Evolutionary conservation across 2,888 invertebrate genomes (phyloP).

Genomic region (Apotomis capreana): DNA sequence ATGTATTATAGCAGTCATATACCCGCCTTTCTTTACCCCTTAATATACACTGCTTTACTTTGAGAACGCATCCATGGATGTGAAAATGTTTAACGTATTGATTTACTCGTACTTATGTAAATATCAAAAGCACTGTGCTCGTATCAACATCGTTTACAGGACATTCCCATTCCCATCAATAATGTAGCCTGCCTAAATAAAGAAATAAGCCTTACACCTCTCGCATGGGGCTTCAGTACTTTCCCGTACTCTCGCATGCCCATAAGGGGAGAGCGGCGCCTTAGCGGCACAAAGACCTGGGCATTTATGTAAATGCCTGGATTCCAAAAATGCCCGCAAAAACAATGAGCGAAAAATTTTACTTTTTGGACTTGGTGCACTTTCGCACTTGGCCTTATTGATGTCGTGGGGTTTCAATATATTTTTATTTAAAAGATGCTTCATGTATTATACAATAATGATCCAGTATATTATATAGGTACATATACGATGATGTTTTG

Average conservation of each 20-base stretch:
- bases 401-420: constrained; percentile 28
- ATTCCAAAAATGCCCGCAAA: constrained; percentile 73
- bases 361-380: constrained; percentile 69
- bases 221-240: constrained; percentile 27
- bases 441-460: neutral
- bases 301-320: constrained; percentile 81
- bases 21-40: too few relatives aligned
- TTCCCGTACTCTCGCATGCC: constrained; percentile 43
- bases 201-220: constrained; percentile 36
- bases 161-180: constrained; percentile 14
- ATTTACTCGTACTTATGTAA: too few relatives aligned
- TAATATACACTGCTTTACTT: too few relatives aligned
- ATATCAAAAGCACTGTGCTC: too few relatives aligned
- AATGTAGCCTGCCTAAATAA: constrained; percentile 25
- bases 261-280: constrained; percentile 66
- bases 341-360: constrained; percentile 75
- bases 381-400: constrained; percentile 55
- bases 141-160: constrained; percentile 11
- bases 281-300: constrained; percentile 76
- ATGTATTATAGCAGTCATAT: too few relatives aligned
- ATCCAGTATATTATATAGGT: too few relatives aligned
- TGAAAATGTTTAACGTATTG: too few relatives aligned
- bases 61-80: too few relatives aligned
- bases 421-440: constrained; percentile 6
- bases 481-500: too few relatives aligned